phyloP scores from a whole-genome alignment of 2,888 invertebrate genomes.

The Diogma glabrata region DNA sequence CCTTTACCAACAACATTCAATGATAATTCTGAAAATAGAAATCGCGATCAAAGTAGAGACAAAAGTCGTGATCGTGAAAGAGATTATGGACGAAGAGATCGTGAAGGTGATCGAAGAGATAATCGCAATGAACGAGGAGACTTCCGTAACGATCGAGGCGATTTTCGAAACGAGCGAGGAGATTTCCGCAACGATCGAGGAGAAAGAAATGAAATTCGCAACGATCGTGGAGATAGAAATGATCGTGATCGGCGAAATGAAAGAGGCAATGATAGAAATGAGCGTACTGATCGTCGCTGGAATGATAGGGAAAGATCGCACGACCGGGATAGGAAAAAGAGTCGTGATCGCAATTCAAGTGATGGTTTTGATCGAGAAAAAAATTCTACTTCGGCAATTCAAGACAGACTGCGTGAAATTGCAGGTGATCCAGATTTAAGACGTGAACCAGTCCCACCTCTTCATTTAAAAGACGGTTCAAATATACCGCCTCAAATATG shows the following conservation, averaged over 20 bases:
- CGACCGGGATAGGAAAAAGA: slow-evolving; percentile 26
- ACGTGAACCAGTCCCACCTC: slow-evolving; percentile 6
- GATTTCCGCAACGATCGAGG: slow-evolving; percentile 27
- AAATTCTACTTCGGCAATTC: slow-evolving; percentile 11
- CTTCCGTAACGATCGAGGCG: slow-evolving; percentile 26
- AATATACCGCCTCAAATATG: slow-evolving; percentile 5
- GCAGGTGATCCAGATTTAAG: slow-evolving; percentile 14
- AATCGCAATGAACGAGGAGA: slow-evolving; percentile 28
- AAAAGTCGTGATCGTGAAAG: slow-evolving; percentile 24
- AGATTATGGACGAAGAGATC: slow-evolving; percentile 23
- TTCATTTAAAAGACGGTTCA: slow-evolving; percentile 3
- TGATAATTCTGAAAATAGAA: slow-evolving; percentile 17
- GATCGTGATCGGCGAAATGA: slow-evolving; percentile 30
- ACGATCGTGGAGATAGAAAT: slow-evolving; percentile 16
- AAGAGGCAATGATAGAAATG: slow-evolving; percentile 27
- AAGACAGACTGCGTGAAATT: slow-evolving; percentile 21
- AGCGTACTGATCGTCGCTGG: slow-evolving; percentile 21
- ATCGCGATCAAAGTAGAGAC: slow-evolving; percentile 20
- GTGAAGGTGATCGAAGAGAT: slow-evolving; percentile 26
- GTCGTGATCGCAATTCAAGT: slow-evolving; percentile 23
- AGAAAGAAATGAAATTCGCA: slow-evolving; percentile 25
- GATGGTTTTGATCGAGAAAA: slow-evolving; percentile 17
- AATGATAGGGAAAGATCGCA: slow-evolving; percentile 27
- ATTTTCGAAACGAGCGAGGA: slow-evolving; percentile 21
- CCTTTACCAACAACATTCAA: slow-evolving; percentile 25